Percentiles rank a stretch among this genome's conserved stretches.
These are phyloP conservation scores for Lasioglossum lativentre DNA, from an alignment of 2,888 invertebrate species.

Conservation along the genomic window DNA sequence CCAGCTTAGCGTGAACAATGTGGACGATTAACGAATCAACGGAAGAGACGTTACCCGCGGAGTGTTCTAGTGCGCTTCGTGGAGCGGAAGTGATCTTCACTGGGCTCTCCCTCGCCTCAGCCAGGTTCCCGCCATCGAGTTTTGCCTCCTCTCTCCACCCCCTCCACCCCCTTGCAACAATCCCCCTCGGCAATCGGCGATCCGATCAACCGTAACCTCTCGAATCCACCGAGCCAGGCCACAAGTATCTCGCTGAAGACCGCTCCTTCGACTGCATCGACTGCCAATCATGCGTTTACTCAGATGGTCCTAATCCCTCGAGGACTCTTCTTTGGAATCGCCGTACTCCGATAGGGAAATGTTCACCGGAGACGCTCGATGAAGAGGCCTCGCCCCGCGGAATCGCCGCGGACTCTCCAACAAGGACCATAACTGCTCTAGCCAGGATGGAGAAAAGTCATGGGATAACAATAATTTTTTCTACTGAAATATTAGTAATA, in stretches of 20 bases:
- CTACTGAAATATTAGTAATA: not conserved
- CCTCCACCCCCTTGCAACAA: constrained; percentile 45
- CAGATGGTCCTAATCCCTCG: constrained; percentile 80
- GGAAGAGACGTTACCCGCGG: constrained; percentile 62
- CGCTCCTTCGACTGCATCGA: constrained; percentile 75
- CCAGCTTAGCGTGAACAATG: constrained; percentile 60
- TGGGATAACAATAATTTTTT: not conserved
- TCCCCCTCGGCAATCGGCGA: constrained; percentile 76
- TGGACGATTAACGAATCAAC: constrained; percentile 68
- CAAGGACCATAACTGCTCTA: not conserved
- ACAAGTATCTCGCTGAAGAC: constrained; percentile 79
- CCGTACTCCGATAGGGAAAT: constrained; percentile 25
- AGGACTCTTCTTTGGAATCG: constrained; percentile 72
- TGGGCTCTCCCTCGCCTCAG: constrained; percentile 44
- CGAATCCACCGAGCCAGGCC: constrained; percentile 77
- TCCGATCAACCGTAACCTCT: constrained; percentile 81
- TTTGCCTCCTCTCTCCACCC: constrained; percentile 57
- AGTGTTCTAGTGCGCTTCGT: constrained; percentile 70
- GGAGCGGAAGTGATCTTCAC: constrained; percentile 74
- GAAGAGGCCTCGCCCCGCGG: constrained; percentile 1
- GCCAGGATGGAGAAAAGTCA: not conserved
- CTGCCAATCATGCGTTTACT: constrained; percentile 81
- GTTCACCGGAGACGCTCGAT: constrained; percentile 26
- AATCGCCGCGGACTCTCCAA: not conserved
- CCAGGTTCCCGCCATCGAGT: constrained; percentile 57